Percentiles rank a stretch among this genome's conserved stretches.
These are phyloP conservation scores for Eurystomus gularis DNA, from an alignment of 2,113 vertebrate species.

Conservation along the genomic window DNA sequence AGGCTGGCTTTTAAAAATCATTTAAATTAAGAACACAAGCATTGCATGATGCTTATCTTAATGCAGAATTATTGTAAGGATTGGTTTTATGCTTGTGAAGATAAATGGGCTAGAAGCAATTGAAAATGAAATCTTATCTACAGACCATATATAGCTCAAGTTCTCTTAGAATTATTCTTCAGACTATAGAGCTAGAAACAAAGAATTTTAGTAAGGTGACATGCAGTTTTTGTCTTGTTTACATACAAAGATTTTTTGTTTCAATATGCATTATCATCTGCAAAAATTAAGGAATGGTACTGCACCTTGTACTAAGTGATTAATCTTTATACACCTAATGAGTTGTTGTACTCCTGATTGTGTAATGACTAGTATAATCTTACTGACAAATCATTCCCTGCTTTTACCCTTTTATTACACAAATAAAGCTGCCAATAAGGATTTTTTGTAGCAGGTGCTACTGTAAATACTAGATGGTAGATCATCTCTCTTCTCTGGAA, in stretches of 20 bases:
- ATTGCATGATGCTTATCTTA: background rate
- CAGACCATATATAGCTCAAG: background rate
- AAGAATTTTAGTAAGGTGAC: background rate
- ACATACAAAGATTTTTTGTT: background rate
- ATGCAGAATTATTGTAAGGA: background rate
- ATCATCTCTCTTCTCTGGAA: background rate
- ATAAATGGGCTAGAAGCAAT: background rate
- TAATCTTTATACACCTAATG: background rate
- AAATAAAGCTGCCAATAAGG: background rate
- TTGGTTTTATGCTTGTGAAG: background rate
- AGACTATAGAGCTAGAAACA: background rate
- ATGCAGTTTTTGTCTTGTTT: background rate
- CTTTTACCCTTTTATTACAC: background rate
- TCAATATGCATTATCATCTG: background rate
- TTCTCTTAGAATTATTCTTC: background rate
- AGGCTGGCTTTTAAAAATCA: background rate
- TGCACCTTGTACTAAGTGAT: background rate
- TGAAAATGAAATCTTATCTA: background rate
- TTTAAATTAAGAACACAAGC: background rate
- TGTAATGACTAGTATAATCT: background rate
- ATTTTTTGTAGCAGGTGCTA: background rate
- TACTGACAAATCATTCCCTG: background rate
- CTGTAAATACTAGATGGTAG: background rate
- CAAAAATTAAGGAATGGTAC: background rate
- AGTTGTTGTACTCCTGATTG: background rate